Base-by-base conservation (phyloP, 2,113 vertebrate species). In the Python bivittatus region DNA sequence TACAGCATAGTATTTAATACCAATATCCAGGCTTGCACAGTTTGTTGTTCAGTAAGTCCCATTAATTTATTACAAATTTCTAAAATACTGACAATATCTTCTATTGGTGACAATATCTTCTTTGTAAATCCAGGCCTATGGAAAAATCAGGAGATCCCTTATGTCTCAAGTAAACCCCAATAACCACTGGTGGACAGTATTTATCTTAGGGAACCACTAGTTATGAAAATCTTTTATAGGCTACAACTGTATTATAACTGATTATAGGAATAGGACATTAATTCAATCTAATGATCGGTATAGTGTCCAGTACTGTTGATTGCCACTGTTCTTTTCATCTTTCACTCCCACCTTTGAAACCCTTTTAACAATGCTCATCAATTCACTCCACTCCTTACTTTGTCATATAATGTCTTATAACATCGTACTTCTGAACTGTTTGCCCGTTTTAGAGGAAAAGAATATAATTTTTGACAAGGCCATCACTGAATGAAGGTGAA, bases 371-470 rank as follows among this genome's bases (percentile, higher is more conserved):
- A 86, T 56, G 6, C 22, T 23, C 25, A 61, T 9, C 1, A 7
- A 15, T 79, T 79, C 20, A 52, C 29, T 54, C 57, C 1, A 3
- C 17, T 33, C 15, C 61, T 89, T 2, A 58, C 13, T 7, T 25
- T n/a, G 85, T 0, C 88, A 86, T 17, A 92, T 96, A 95, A 6
- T 8, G 89, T 42, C 33, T 0, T 84, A 88, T 88, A 1, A 90
- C 91, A 58, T 84, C 61, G 93, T 91, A 94, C 23, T 89, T n/a
- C 88, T 91, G 29, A 1, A 42, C 29, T 61, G 15, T 90, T 95
- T 93, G 89, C 1, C 61, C 93, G 93, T 92, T 96, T 93, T 93
- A 94, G 94, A 6, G 57, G 93, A 91, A 33, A 42, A 12, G 0
- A 38, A 88, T 13, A 86, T 61, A 6, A 1, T 88, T 91, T 38